Base-by-base conservation (phyloP, 2,113 vertebrate genomes). In the Cynocephalus volans region DNA sequence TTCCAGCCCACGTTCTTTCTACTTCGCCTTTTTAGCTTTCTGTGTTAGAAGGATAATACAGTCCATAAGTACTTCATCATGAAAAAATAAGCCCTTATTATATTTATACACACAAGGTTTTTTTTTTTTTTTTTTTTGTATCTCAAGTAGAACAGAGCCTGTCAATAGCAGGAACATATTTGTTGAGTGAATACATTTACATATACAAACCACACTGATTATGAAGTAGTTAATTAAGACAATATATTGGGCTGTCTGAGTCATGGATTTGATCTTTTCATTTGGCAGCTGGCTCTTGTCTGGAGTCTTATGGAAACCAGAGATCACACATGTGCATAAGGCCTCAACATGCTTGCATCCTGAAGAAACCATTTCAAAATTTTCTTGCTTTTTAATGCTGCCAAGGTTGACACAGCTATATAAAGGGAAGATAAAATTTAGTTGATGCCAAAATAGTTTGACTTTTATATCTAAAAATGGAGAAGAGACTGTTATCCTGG, bases 301-400 rank as follows among this genome's bases (percentile, higher is more conserved):
- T 81, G 83, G 50, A 67, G 70, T 77, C 90, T 94, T 54, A 80
- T 26, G 83, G 77, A 83, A 80, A 88, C 28, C 28, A 80, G 91
- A 41, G 60, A 45, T 50, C 28, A 90, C 0, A 8, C 13, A 67
- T 73, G 75, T 79, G 19, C 45, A 18, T 33, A 18, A 45, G 60
- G 70, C 17, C 76, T 80, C 69, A n/a, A 50, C 56, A 90, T 76
- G 65, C 56, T 65, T 76, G 62, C 21, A 65, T 58, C 83, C 58
- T 1, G 4, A 80, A 90, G 93, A 67, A 91, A 88, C n/a, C 89
- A 10, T 92, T 93, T 97, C 93, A 86, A 64, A 96, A 75, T 48
- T 85, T 77, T 80, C 45, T 52, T 72, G 45, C 58, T 93, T 98
- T 96, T 82, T 91, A 96, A 88, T 28, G 24, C 60, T 94, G 95